Evolutionary conservation across 2,113 vertebrate genomes (phyloP).

Genomic region (Phaetusa simplex): DNA sequence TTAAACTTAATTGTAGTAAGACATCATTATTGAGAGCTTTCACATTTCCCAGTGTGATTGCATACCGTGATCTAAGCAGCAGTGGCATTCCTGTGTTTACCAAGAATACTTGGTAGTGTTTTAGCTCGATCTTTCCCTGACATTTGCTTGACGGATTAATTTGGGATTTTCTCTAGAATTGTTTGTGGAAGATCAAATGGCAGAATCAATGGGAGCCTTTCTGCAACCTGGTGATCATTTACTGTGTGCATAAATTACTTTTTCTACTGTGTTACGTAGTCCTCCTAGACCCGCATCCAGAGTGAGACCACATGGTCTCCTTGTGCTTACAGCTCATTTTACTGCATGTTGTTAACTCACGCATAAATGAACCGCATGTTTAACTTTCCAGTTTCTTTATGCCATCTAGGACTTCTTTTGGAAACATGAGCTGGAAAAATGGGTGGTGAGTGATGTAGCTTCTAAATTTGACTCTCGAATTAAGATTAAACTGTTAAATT

Average conservation of each 20-base stretch:
- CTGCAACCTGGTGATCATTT: background rate
- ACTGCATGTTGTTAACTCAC: background rate
- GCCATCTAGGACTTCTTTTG: background rate
- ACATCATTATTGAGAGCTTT: background rate
- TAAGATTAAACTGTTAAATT: background rate
- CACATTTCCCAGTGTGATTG: background rate
- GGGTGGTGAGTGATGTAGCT: background rate
- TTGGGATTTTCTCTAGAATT: background rate
- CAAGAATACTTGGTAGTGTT: background rate
- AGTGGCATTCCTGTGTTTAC: background rate
- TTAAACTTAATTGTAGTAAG: background rate
- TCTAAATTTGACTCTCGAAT: background rate
- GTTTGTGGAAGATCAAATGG: background rate
- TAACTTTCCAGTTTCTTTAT: background rate
- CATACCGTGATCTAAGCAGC: background rate
- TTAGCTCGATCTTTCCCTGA: background rate
- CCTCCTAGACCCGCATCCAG: background rate
- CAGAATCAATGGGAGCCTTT: background rate
- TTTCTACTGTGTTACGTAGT: background rate
- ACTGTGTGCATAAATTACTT: background rate
- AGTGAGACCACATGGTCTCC: fast-evolving
- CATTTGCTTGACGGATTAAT: background rate
- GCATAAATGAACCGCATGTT: background rate
- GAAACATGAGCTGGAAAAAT: background rate
- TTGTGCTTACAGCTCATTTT: background rate